phyloP scores from a whole-genome alignment of 2,797 vertebrate genomes.

The Chloroceryle amazona region DNA sequence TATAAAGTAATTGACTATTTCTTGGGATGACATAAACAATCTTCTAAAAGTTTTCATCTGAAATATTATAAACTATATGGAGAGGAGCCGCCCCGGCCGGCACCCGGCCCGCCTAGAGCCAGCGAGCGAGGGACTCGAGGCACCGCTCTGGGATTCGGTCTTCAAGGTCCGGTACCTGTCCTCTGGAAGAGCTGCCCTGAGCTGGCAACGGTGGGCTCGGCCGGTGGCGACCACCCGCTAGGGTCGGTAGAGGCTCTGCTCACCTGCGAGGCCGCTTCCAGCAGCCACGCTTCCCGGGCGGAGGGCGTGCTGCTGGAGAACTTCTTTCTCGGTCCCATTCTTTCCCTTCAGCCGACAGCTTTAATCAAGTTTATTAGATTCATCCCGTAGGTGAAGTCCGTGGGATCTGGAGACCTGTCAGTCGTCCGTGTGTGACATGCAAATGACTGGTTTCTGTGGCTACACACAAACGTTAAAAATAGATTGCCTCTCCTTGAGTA shows the following conservation, averaged over 20 bases:
- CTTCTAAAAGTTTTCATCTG: no score
- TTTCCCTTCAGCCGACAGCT: not conserved
- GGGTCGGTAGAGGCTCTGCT: accelerated
- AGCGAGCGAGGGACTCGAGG: not conserved
- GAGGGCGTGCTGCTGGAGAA: accelerated
- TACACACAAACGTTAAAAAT: accelerated
- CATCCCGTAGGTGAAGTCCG: not conserved
- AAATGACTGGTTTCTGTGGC: not conserved
- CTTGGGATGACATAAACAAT: no score
- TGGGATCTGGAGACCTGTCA: not conserved
- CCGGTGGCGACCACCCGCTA: not conserved
- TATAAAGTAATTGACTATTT: no score
- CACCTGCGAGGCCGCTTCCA: accelerated
- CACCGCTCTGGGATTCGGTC: not conserved
- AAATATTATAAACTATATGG: no score
- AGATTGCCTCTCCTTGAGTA: not conserved
- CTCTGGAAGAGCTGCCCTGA: not conserved
- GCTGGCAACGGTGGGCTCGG: not conserved
- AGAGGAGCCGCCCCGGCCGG: not conserved
- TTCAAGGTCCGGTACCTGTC: not conserved
- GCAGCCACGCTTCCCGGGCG: not conserved
- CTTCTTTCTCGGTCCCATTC: accelerated
- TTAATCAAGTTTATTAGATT: not conserved
- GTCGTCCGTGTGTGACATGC: not conserved
- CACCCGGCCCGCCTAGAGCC: not conserved